These are phyloP conservation scores for Archivesica marissinica DNA, from an alignment of 1,140 invertebrate genomes.

Conservation along the genomic window DNA sequence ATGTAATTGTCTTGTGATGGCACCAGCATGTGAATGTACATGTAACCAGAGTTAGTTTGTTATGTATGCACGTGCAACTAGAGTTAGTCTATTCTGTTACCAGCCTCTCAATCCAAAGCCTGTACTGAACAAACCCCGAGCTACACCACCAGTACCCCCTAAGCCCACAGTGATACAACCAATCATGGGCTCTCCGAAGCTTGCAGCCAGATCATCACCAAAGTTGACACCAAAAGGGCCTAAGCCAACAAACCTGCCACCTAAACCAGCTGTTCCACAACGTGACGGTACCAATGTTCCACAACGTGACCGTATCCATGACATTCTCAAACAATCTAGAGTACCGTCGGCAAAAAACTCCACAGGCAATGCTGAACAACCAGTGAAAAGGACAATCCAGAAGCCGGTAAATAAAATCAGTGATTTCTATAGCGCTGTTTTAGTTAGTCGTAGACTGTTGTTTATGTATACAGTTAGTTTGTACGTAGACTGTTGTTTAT, in stretches of 20 bases:
- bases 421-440: no score
- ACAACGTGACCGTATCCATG: constrained; percentile 17
- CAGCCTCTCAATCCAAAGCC: constrained; percentile 48
- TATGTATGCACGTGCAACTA: constrained; percentile 15
- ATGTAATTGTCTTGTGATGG: background rate
- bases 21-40: background rate
- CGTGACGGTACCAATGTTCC: background rate
- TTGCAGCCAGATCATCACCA: constrained; percentile 15
- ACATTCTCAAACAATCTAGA: constrained; percentile 52
- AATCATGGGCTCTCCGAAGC: background rate
- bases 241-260: constrained; percentile 29
- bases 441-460: no score
- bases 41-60: constrained; percentile 11
- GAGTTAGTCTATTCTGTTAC: constrained; percentile 17
- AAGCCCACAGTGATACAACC: constrained; percentile 33
- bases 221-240: constrained; percentile 27
- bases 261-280: background rate
- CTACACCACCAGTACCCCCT: constrained; percentile 51
- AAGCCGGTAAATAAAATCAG: constrained; percentile 35
- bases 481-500: no score
- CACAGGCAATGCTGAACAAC: background rate
- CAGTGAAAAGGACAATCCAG: background rate
- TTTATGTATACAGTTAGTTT: no score
- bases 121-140: constrained; percentile 28
- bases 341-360: constrained; percentile 8